These are phyloP conservation scores for Eudemis profundana DNA, from an alignment of 2,888 invertebrate genomes.

Conservation along the genomic window DNA sequence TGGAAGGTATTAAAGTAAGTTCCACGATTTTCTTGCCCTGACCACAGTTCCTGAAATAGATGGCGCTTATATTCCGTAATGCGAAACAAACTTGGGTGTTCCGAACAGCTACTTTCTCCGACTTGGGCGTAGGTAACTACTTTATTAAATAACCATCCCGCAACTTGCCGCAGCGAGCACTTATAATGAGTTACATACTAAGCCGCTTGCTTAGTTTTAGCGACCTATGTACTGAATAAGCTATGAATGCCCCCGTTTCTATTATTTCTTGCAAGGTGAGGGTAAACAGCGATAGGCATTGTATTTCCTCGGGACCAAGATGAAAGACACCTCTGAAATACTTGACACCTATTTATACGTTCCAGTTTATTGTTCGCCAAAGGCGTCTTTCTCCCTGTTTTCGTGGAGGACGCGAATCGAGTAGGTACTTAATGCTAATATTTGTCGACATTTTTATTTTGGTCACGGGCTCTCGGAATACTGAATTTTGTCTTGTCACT, in stretches of 20 bases:
- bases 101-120: slow-evolving; percentile 56
- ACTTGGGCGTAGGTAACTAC: slow-evolving; percentile 51
- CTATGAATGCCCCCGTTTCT: slow-evolving; percentile 47
- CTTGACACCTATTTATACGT: slow-evolving; percentile 56
- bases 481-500: slow-evolving; percentile 14
- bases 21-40: slow-evolving; percentile 13
- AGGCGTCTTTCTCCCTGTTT: slow-evolving; percentile 47
- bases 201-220: slow-evolving; percentile 47
- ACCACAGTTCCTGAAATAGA: slow-evolving; percentile 44
- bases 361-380: slow-evolving; percentile 56
- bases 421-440: slow-evolving; percentile 28
- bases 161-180: slow-evolving; percentile 38
- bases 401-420: slow-evolving; percentile 18
- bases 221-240: slow-evolving; percentile 58
- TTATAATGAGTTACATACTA: slow-evolving; percentile 28
- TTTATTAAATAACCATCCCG: slow-evolving; percentile 66
- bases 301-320: slow-evolving; percentile 43
- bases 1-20: slow-evolving; percentile 7
- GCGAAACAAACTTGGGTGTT: slow-evolving; percentile 50
- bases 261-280: slow-evolving; percentile 45
- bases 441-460: slow-evolving; percentile 31
- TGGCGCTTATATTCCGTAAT: slow-evolving; percentile 48
- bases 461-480: slow-evolving; percentile 1
- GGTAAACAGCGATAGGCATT: slow-evolving; percentile 43
- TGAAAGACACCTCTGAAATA: slow-evolving; percentile 47